Evolutionary conservation across 2,888 invertebrate genomes (phyloP).

Genomic region (Icerya purchasi): DNA sequence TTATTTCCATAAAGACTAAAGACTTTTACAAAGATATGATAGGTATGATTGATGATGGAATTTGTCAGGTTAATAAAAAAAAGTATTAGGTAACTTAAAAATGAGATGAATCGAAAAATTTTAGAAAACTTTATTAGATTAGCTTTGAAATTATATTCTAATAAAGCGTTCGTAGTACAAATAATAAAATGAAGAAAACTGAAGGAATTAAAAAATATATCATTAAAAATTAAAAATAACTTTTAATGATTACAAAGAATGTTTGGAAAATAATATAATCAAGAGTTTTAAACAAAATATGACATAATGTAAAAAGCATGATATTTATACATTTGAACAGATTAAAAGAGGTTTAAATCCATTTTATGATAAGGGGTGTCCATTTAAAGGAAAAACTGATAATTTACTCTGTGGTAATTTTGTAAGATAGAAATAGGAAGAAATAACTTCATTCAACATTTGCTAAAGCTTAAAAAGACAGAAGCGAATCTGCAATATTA

Average conservation of each 20-base stretch:
- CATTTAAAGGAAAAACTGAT: slow-evolving; percentile 1
- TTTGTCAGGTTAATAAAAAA: not conserved
- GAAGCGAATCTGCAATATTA: too few relatives aligned
- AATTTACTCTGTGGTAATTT: not conserved
- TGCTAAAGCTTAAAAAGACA: too few relatives aligned
- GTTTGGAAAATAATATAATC: too few relatives aligned
- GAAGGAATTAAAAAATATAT: not conserved
- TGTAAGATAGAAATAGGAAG: too few relatives aligned
- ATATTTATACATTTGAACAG: slow-evolving; percentile 1
- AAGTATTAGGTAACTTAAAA: not conserved
- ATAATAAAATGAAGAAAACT: slow-evolving; percentile 1
- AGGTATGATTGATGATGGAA: not conserved
- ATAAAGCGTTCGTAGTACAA: slow-evolving; percentile 2
- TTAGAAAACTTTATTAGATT: slow-evolving; percentile 1
- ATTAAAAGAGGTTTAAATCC: slow-evolving; percentile 1
- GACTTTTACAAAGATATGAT: not conserved
- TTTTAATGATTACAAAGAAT: not conserved
- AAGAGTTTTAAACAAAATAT: too few relatives aligned
- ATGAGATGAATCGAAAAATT: slow-evolving; percentile 3
- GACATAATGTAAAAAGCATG: too few relatives aligned
- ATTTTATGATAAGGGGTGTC: slow-evolving; percentile 1
- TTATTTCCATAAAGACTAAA: not conserved
- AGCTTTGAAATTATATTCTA: slow-evolving; percentile 5
- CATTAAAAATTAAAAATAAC: not conserved
- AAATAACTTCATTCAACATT: too few relatives aligned